These are phyloP conservation scores for Beaufortia kweichowensis DNA, from an alignment of 2,113 vertebrate genomes.

Conservation along the genomic window DNA sequence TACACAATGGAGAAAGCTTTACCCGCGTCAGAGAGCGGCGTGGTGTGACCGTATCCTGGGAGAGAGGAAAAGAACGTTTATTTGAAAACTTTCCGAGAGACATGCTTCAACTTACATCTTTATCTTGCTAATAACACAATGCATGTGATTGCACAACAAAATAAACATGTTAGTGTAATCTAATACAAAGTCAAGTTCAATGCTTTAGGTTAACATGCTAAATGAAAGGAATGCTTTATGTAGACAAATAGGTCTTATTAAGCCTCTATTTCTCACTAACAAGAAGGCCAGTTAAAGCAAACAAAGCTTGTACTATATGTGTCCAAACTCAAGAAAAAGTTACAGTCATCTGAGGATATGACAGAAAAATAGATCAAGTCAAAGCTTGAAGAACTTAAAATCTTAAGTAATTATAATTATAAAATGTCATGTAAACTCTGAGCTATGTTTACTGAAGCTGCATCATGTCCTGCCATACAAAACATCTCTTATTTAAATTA, in stretches of 20 bases:
- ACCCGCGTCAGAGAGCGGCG: conserved; percentile 81
- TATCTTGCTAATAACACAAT: not conserved
- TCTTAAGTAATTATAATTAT: no score
- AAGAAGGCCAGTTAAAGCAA: not conserved
- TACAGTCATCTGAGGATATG: not conserved
- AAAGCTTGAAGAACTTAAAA: no score
- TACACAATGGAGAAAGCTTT: conserved; percentile 87
- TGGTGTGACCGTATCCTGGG: conserved; percentile 86
- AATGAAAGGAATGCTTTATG: conserved; percentile 31
- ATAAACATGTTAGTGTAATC: not conserved
- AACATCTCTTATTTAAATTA: no score
- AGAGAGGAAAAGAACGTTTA: not conserved
- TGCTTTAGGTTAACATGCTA: not conserved
- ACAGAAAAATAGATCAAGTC: no score
- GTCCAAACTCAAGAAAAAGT: not conserved
- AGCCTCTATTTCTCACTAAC: not conserved
- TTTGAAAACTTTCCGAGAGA: not conserved
- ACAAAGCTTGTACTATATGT: conserved; percentile 15
- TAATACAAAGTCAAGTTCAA: not conserved
- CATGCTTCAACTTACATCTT: not conserved
- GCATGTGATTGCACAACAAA: conserved; percentile 1
- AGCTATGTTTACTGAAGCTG: no score
- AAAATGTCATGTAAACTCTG: no score
- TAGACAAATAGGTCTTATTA: not conserved
- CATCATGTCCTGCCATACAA: no score